Evolutionary conservation across 2,888 invertebrate genomes (phyloP).

Genomic region (Lasius fuliginosus): DNA sequence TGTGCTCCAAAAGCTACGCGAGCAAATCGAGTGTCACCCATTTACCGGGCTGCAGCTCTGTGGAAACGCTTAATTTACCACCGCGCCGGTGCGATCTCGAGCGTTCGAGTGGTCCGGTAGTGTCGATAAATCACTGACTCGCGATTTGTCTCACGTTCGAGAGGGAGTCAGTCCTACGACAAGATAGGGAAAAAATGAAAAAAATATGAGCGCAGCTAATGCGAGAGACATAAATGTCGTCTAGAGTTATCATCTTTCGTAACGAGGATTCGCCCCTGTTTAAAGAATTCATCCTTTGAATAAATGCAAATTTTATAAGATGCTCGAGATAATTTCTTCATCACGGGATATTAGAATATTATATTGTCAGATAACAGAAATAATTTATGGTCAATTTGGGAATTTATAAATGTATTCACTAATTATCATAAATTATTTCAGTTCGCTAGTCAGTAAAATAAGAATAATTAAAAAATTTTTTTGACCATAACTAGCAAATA

Average conservation of each 20-base stretch:
- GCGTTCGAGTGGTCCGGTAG: slow-evolving; percentile 58
- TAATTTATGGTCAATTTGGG: background rate
- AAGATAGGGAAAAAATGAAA: slow-evolving; percentile 54
- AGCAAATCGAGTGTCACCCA: slow-evolving; percentile 65
- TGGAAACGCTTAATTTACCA: slow-evolving; percentile 70
- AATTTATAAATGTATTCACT: background rate
- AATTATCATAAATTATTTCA: too few species aligned
- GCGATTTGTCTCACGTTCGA: slow-evolving; percentile 68
- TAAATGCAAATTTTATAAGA: slow-evolving; percentile 7
- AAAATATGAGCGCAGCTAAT: slow-evolving; percentile 50
- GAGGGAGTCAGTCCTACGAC: slow-evolving; percentile 11
- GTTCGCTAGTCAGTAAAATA: too few species aligned
- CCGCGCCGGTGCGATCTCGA: slow-evolving; percentile 51
- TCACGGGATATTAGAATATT: background rate
- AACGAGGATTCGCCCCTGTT: background rate
- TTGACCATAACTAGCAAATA: too few species aligned
- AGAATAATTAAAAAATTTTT: too few species aligned
- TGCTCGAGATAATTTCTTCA: background rate
- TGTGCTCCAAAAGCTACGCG: slow-evolving; percentile 44
- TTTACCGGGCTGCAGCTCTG: slow-evolving; percentile 58
- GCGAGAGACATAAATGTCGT: slow-evolving; percentile 4
- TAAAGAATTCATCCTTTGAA: background rate
- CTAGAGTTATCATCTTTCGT: background rate
- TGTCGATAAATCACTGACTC: slow-evolving; percentile 64
- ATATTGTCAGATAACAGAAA: background rate